Percentiles rank a stretch among this genome's conserved stretches.
phyloP scores from a whole-genome alignment of 2,888 invertebrate genomes.

The Nasonia oneida region DNA sequence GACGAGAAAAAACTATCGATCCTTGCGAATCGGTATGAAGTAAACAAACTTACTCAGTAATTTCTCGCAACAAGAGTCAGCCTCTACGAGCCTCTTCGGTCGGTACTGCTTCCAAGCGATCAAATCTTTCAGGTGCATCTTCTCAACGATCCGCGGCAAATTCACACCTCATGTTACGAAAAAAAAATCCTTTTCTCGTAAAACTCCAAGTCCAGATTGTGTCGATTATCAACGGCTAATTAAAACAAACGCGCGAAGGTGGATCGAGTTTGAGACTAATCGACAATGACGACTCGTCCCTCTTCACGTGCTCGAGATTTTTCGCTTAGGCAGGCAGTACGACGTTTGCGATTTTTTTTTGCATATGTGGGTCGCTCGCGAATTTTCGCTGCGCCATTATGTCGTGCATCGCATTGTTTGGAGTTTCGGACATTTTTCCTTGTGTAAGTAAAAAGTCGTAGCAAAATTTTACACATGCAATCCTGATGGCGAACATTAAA shows the following conservation, averaged over 20 bases:
- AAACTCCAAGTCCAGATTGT: neutral
- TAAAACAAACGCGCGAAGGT: slow-evolving; percentile 28
- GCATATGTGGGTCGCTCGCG: slow-evolving; percentile 26
- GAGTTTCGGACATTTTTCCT: neutral
- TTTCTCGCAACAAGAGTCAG: neutral
- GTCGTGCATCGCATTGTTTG: neutral
- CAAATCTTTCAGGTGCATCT: slow-evolving; percentile 25
- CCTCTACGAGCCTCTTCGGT: neutral
- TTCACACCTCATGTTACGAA: slow-evolving; percentile 2
- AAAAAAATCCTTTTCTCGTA: neutral
- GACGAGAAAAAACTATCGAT: neutral
- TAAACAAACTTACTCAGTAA: slow-evolving; percentile 34
- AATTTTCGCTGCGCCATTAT: neutral
- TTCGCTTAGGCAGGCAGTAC: neutral
- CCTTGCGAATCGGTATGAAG: neutral
- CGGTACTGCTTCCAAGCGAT: slow-evolving; percentile 17
- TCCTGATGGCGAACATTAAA: neutral
- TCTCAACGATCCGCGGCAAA: neutral
- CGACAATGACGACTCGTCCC: neutral
- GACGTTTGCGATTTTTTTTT: slow-evolving; percentile 41
- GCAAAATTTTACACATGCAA: neutral
- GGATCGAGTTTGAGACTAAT: slow-evolving; percentile 34
- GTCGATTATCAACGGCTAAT: neutral
- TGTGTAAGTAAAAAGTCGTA: neutral
- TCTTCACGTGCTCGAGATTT: slow-evolving; percentile 1